Conservation (phyloP, 2,113 vertebrate species). For the Ophthalmolycus amberensis region DNA sequence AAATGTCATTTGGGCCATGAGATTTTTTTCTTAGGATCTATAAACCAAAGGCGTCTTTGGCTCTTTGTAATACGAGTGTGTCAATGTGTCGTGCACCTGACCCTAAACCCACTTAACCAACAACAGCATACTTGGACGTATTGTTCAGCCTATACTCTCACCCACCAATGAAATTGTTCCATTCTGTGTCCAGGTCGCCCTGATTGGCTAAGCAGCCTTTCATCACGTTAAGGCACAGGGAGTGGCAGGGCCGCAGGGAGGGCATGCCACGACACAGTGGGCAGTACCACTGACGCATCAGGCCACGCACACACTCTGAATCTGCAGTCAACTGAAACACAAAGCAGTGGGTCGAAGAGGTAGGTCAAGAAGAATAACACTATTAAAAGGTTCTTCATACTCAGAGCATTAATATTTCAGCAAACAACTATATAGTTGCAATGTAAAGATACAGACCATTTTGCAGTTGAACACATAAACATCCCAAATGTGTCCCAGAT, state of each 20-base stretch:
- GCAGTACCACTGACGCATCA: constrained; percentile 91
- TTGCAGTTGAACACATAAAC: neutral
- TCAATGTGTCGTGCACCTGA: neutral
- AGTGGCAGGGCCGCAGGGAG: constrained; percentile 84
- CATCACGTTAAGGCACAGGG: constrained; percentile 92
- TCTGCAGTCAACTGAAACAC: constrained; percentile 82
- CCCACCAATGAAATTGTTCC: constrained; percentile 90
- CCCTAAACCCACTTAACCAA: neutral
- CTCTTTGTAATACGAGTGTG: neutral
- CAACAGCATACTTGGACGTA: neutral
- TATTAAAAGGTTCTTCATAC: neutral
- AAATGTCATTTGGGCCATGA: neutral
- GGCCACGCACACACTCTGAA: constrained; percentile 85
- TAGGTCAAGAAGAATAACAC: neutral
- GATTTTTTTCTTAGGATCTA: constrained; percentile 1
- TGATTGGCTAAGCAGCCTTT: constrained; percentile 90
- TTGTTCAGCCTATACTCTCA: neutral
- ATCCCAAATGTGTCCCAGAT: neutral
- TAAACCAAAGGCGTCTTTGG: neutral
- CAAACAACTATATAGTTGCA: neutral
- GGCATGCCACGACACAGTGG: constrained; percentile 88
- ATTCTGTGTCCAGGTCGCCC: constrained; percentile 88
- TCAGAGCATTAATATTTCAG: neutral
- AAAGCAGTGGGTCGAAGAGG: neutral
- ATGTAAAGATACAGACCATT: neutral